A percentile compares a stretch with the other conserved stretches of the same genome.
Evolutionary conservation across 2,113 vertebrate genomes (phyloP).

Genomic region (Amphilophus citrinellus): DNA sequence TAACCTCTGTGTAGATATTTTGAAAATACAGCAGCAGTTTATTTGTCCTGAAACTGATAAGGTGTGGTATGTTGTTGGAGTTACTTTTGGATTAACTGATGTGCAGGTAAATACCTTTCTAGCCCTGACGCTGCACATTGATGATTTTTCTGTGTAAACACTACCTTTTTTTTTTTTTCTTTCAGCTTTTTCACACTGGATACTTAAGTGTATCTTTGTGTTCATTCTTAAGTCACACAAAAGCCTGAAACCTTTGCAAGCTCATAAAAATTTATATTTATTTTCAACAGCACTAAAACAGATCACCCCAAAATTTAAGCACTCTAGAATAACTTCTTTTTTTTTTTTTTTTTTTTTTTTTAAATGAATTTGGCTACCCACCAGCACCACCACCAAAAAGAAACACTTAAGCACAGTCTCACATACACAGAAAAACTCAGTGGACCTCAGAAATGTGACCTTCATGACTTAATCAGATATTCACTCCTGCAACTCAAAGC

Average conservation of each 20-base stretch:
- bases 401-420: too few relatives aligned
- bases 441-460: too few relatives aligned
- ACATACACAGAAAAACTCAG: too few relatives aligned
- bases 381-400: too few relatives aligned
- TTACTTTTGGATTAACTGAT: background rate
- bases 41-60: background rate
- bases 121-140: background rate
- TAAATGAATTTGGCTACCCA: too few relatives aligned
- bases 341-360: too few relatives aligned
- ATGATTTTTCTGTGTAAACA: background rate
- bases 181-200: too few relatives aligned
- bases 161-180: too few relatives aligned
- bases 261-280: background rate
- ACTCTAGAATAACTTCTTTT: too few relatives aligned
- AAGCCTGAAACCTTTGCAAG: background rate
- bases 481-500: too few relatives aligned
- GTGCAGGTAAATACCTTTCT: background rate
- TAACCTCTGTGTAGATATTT: background rate
- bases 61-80: rapidly evolving
- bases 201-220: background rate
- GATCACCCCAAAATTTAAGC: too few relatives aligned
- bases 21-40: background rate
- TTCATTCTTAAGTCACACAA: background rate
- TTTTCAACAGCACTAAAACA: background rate
- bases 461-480: too few relatives aligned